These are phyloP conservation scores for Latrodectus hesperus DNA, from an alignment of 2,888 invertebrate species.

Conservation along the genomic window DNA sequence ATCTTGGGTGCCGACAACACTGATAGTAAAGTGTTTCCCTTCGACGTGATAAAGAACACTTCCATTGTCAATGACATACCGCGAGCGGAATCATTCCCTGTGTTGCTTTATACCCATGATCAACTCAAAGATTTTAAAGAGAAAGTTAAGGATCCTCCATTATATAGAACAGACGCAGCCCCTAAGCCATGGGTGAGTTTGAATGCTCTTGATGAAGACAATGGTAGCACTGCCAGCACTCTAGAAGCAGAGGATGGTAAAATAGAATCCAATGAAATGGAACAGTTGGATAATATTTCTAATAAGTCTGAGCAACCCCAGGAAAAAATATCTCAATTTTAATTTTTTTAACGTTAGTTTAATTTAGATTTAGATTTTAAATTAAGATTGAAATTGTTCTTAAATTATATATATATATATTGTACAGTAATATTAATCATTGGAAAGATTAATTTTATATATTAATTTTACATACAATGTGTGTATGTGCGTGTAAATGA, in stretches of 20 bases:
- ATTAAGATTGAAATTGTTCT: too few relatives aligned
- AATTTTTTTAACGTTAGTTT: not conserved
- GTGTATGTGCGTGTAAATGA: too few relatives aligned
- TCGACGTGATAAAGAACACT: not conserved
- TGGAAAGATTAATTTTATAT: too few relatives aligned
- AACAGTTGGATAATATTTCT: conserved; percentile 16
- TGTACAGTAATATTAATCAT: too few relatives aligned
- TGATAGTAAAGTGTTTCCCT: not conserved
- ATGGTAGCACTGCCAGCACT: conserved; percentile 33
- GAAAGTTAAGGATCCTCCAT: conserved; percentile 22
- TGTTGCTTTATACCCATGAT: conserved; percentile 51
- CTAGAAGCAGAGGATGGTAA: not conserved
- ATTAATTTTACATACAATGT: too few relatives aligned
- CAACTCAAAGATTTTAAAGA: conserved; percentile 47
- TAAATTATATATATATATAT: too few relatives aligned
- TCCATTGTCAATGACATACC: not conserved
- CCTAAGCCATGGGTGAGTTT: conserved; percentile 53
- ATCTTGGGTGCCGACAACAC: not conserved
- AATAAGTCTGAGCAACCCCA: not conserved
- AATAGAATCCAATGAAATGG: conserved; percentile 6
- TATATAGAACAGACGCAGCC: conserved; percentile 16
- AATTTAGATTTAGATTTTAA: too few relatives aligned
- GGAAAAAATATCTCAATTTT: conserved; percentile 19
- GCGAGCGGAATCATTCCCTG: conserved; percentile 45
- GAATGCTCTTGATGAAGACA: conserved; percentile 13